A percentile compares a stretch with the other conserved stretches of the same genome.
Evolutionary conservation across 2,113 vertebrate genomes (phyloP).

Genomic region (Mystacornis crossleyi): DNA sequence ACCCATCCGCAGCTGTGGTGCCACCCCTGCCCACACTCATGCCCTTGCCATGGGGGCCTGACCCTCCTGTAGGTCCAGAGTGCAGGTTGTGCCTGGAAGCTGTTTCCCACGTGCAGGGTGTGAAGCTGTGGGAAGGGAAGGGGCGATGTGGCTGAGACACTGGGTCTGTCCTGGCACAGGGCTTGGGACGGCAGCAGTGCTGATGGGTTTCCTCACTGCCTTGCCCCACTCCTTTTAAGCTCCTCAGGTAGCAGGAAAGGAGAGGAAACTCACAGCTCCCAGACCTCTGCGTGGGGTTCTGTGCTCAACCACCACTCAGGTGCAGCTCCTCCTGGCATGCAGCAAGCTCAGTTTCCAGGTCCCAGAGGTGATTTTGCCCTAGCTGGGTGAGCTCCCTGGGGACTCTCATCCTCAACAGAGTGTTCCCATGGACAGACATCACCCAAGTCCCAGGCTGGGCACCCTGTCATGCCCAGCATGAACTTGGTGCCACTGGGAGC

Average conservation of each 20-base stretch:
- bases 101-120: background rate
- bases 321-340: background rate
- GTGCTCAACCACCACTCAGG: background rate
- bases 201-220: rapidly evolving
- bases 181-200: background rate
- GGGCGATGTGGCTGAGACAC: background rate
- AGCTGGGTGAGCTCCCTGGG: background rate
- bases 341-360: background rate
- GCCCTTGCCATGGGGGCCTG: background rate
- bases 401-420: background rate
- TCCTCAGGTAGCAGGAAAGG: background rate
- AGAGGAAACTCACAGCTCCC: background rate
- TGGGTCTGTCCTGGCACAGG: background rate
- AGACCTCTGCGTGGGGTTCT: rapidly evolving
- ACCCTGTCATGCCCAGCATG: background rate
- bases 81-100: background rate
- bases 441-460: background rate
- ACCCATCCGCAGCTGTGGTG: background rate
- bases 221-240: background rate
- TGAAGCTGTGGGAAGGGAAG: background rate
- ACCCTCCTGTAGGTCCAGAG: background rate
- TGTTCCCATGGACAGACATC: background rate
- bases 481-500: background rate
- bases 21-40: background rate
- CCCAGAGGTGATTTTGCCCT: background rate